phyloP scores from a whole-genome alignment of 2,888 invertebrate species.

The Baccha elongata region DNA sequence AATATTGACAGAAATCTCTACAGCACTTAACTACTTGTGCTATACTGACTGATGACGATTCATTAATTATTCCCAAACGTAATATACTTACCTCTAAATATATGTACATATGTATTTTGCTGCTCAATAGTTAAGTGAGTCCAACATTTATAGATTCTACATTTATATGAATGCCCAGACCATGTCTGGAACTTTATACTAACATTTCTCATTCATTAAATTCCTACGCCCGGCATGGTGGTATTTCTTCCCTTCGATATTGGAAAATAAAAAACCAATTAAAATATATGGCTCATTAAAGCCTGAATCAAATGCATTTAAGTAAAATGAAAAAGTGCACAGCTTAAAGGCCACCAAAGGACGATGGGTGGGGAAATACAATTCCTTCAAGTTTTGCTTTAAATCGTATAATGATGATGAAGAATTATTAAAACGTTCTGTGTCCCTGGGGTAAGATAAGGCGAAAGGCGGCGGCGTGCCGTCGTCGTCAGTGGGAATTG shows the following conservation, averaged over 20 bases:
- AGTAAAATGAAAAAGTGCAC: constrained; percentile 22
- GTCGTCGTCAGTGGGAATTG: neutral
- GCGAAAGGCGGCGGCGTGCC: too few species aligned
- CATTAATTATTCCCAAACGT: constrained; percentile 68
- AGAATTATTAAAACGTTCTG: constrained; percentile 28
- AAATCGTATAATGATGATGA: constrained; percentile 43
- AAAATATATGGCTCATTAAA: constrained; percentile 68
- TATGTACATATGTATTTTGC: neutral
- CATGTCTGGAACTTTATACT: too few species aligned
- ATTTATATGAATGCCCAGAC: too few species aligned
- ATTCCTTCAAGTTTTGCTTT: constrained; percentile 20
- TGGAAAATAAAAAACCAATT: constrained; percentile 69
- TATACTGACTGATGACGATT: constrained; percentile 68
- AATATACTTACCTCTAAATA: neutral
- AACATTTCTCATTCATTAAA: constrained; percentile 59
- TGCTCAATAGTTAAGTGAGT: too few species aligned
- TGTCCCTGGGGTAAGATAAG: neutral
- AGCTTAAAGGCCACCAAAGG: neutral
- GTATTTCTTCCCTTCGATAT: constrained; percentile 3
- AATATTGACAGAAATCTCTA: constrained; percentile 69
- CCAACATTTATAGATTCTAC: too few species aligned
- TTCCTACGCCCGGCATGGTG: constrained; percentile 18
- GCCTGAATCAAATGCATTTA: constrained; percentile 55
- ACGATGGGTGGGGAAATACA: neutral
- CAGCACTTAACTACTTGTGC: constrained; percentile 57